These are phyloP conservation scores for Therioaphis trifolii DNA, from an alignment of 2,888 invertebrate species.

Conservation along the genomic window DNA sequence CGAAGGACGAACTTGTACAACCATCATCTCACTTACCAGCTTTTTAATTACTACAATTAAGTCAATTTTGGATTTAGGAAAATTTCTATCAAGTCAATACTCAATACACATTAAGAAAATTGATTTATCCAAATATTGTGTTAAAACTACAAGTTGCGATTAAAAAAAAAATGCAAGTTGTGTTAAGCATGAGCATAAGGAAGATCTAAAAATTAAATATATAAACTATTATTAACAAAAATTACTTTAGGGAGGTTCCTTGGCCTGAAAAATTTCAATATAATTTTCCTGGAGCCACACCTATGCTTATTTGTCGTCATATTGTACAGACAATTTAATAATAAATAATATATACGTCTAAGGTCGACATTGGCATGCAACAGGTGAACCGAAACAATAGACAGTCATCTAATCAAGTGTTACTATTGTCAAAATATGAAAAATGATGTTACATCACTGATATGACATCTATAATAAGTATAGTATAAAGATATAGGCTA, in stretches of 20 bases:
- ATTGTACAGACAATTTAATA: not conserved
- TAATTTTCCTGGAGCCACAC: constrained; percentile 43
- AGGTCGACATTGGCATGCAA: constrained; percentile 56
- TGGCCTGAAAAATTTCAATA: constrained; percentile 25
- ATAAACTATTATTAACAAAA: not conserved
- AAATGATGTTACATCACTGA: constrained; percentile 42
- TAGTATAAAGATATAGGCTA: too few species aligned
- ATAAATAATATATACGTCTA: constrained; percentile 40
- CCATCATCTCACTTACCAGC: too few species aligned
- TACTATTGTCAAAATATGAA: constrained; percentile 58
- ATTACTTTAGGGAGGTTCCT: constrained; percentile 37
- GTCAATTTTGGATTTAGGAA: too few species aligned
- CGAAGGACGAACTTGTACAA: too few species aligned
- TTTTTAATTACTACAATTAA: too few species aligned
- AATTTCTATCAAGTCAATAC: too few species aligned
- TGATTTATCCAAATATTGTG: too few species aligned
- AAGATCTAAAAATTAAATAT: not conserved
- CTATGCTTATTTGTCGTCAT: not conserved
- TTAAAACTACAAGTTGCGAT: too few species aligned
- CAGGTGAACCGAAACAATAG: constrained; percentile 61
- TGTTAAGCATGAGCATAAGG: not conserved
- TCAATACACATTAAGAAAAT: too few species aligned
- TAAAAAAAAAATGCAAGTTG: not conserved
- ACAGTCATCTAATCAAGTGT: constrained; percentile 52
- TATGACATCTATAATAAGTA: constrained; percentile 47